These are phyloP conservation scores for Entomobrya multifasciata DNA, from an alignment of 2,888 invertebrate genomes.

Conservation along the genomic window DNA sequence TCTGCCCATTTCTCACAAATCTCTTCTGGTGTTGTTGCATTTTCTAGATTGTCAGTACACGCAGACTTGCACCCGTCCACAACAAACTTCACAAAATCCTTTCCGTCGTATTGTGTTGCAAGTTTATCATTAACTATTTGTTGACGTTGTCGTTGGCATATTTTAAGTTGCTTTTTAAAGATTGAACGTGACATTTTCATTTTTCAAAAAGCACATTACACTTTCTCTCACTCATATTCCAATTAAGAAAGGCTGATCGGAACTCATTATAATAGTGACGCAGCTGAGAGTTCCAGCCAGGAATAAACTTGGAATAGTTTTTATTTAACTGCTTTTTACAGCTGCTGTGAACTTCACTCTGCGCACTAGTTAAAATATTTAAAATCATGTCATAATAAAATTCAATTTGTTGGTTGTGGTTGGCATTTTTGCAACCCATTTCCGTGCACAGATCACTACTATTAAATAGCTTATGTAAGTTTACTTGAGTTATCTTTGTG, in stretches of 20 bases:
- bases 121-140: background rate
- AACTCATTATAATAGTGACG: background rate
- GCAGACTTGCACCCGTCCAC: background rate
- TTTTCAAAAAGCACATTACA: background rate
- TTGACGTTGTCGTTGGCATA: background rate
- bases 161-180: background rate
- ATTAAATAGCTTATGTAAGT: background rate
- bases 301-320: background rate
- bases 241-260: background rate
- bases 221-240: background rate
- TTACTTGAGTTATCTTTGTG: background rate
- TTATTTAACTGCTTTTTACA: background rate
- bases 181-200: background rate
- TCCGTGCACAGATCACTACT: background rate
- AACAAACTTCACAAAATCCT: conserved; percentile 14
- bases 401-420: background rate
- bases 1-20: background rate
- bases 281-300: conserved; percentile 16
- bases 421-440: background rate
- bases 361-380: background rate
- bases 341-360: background rate
- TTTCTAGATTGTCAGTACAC: background rate
- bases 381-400: background rate
- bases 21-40: background rate
- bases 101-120: background rate